Evolutionary conservation across 2,888 invertebrate species (phyloP).

Genomic region (Drosophila flavopinicola): DNA sequence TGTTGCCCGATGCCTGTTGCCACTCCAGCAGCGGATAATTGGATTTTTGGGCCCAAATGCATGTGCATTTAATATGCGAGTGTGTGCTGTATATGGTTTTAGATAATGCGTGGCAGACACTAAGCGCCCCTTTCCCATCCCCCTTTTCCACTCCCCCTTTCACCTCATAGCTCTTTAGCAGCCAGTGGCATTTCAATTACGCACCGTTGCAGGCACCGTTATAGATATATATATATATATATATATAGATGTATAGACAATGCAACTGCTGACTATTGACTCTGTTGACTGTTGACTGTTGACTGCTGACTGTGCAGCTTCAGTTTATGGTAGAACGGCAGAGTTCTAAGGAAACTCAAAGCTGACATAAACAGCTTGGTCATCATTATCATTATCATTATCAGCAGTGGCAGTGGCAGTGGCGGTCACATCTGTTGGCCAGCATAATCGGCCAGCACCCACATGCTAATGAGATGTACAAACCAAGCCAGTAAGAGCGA

Average conservation of each 20-base stretch:
- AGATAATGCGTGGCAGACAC: conserved; percentile 31
- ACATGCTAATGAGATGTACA: conserved; percentile 67
- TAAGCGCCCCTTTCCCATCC: too few relatives aligned
- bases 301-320: conserved; percentile 45
- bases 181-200: conserved; percentile 62
- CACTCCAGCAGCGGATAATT: conserved; percentile 43
- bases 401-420: conserved; percentile 2
- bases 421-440: conserved; percentile 17
- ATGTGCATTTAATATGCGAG: conserved; percentile 52
- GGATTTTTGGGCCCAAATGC: conserved; percentile 51
- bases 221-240: too few relatives aligned
- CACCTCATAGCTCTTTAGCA: neutral
- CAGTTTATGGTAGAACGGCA: conserved; percentile 30
- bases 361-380: conserved; percentile 51
- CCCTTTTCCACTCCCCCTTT: too few relatives aligned
- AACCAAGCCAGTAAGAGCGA: conserved; percentile 31
- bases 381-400: conserved; percentile 49
- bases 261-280: conserved; percentile 27
- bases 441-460: conserved; percentile 48
- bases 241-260: too few relatives aligned
- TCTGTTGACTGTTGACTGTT: neutral
- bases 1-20: conserved; percentile 2
- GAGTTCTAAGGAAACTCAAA: conserved; percentile 47
- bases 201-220: conserved; percentile 61
- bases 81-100: conserved; percentile 21